Evolutionary conservation across 1,140 invertebrate species (phyloP).

Genomic region (Ptiloglossa arizonensis): DNA sequence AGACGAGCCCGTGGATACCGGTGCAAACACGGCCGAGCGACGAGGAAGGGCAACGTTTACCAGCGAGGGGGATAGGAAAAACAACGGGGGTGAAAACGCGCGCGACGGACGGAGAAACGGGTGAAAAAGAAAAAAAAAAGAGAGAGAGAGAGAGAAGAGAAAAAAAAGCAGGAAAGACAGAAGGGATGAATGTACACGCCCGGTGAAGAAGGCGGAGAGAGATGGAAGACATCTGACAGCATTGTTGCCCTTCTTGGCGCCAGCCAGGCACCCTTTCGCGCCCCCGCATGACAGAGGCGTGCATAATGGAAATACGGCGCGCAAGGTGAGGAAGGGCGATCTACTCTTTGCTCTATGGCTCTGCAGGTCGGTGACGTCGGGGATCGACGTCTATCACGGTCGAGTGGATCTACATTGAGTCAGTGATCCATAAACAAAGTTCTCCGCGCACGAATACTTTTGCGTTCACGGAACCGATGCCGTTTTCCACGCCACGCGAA

Average conservation of each 20-base stretch:
- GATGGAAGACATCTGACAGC: conserved; percentile 44
- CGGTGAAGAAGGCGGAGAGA: too few relatives aligned
- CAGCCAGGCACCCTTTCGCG: conserved; percentile 43
- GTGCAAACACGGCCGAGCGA: not conserved
- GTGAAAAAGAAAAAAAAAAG: too few relatives aligned
- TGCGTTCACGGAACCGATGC: not conserved
- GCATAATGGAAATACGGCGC: conserved; percentile 59
- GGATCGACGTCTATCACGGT: conserved; percentile 45
- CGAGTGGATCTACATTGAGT: conserved; percentile 19
- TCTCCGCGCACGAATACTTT: not conserved
- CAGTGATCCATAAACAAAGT: conserved; percentile 48
- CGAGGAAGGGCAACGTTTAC: conserved; percentile 14
- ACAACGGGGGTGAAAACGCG: conserved; percentile 17
- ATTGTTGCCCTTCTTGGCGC: conserved; percentile 65
- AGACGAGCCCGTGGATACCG: not conserved
- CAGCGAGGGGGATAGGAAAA: conserved; percentile 22
- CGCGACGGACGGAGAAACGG: conserved; percentile 32
- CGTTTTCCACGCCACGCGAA: not conserved
- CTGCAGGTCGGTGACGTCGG: conserved; percentile 37
- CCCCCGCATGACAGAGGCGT: conserved; percentile 45
- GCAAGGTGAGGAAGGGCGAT: conserved; percentile 57
- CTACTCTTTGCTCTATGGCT: conserved; percentile 60
- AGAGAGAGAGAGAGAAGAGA: too few relatives aligned
- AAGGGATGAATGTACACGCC: not conserved
- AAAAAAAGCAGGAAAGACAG: not conserved